A percentile compares a stretch with the other conserved stretches of the same genome.
Evolutionary conservation across 2,888 invertebrate species (phyloP).

Genomic region (Lepidocyrtinus sp.): DNA sequence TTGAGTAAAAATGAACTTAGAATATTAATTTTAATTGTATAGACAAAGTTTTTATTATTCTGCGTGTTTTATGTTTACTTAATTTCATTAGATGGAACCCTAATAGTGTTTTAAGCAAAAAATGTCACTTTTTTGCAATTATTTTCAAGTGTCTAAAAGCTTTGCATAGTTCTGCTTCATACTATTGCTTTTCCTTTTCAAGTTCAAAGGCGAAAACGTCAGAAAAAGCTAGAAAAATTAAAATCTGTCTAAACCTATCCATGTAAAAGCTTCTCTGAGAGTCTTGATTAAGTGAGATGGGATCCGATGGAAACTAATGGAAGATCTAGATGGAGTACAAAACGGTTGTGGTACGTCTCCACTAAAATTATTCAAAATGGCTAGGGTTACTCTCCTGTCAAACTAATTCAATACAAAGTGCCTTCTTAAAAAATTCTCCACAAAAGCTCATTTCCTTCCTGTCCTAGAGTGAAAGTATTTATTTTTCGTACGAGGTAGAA

Average conservation of each 20-base stretch:
- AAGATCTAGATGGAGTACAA: neutral
- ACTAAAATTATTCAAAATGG: slow-evolving; percentile 47
- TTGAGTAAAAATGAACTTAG: no score
- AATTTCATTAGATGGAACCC: neutral
- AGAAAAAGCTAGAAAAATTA: no score
- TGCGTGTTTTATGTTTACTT: no score
- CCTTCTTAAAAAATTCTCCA: slow-evolving; percentile 5
- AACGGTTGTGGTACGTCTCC: neutral
- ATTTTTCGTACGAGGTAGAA: neutral
- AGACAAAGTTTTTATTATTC: no score
- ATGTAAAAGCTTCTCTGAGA: slow-evolving; percentile 9
- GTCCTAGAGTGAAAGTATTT: neutral
- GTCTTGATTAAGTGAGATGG: slow-evolving; percentile 40
- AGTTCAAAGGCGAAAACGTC: neutral
- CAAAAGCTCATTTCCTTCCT: slow-evolving; percentile 6
- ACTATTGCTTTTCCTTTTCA: no score
- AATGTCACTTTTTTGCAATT: neutral
- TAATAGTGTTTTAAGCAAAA: neutral
- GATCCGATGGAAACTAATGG: slow-evolving; percentile 31
- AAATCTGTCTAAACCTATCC: no score
- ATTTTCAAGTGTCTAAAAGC: neutral
- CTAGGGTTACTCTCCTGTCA: slow-evolving; percentile 44
- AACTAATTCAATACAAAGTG: slow-evolving; percentile 37
- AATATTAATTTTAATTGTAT: no score
- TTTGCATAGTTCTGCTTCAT: neutral